A percentile compares a stretch with the other conserved stretches of the same genome.
Conservation (phyloP, 2,888 invertebrate species). For the Noctua fimbriata region DNA sequence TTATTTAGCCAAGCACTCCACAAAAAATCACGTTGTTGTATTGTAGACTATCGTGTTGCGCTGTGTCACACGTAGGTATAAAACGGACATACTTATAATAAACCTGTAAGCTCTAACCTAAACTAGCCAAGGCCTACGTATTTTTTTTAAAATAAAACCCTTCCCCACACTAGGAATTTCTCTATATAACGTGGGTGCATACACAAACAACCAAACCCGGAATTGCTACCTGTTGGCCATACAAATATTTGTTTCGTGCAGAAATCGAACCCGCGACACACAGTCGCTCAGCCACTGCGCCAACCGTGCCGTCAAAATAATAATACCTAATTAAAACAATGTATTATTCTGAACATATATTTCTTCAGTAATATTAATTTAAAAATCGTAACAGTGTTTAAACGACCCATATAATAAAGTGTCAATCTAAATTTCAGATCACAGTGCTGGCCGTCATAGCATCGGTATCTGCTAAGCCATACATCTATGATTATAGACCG, state of each 20-base stretch:
- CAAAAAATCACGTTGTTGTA: neutral
- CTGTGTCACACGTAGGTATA: neutral
- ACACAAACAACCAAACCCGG: neutral
- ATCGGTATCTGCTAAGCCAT: conserved; percentile 74
- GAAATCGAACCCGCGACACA: neutral
- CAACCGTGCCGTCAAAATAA: neutral
- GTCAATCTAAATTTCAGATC: conserved; percentile 70
- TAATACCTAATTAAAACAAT: neutral
- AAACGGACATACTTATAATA: neutral
- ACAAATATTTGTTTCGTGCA: neutral
- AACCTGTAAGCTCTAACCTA: neutral
- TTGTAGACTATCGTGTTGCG: too few species aligned
- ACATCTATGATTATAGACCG: conserved; percentile 64
- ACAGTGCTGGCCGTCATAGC: conserved; percentile 71
- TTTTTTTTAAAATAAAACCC: neutral
- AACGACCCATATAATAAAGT: neutral
- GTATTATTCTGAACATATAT: too few species aligned
- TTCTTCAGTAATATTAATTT: neutral
- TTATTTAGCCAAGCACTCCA: too few species aligned
- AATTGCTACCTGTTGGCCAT: neutral
- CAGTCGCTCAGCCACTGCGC: neutral
- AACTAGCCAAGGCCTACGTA: neutral
- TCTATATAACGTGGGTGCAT: neutral
- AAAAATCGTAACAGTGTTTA: neutral
- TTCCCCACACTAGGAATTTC: neutral